Base-by-base conservation (phyloP, 2,113 vertebrate species). In the Callopanchax toddi region DNA sequence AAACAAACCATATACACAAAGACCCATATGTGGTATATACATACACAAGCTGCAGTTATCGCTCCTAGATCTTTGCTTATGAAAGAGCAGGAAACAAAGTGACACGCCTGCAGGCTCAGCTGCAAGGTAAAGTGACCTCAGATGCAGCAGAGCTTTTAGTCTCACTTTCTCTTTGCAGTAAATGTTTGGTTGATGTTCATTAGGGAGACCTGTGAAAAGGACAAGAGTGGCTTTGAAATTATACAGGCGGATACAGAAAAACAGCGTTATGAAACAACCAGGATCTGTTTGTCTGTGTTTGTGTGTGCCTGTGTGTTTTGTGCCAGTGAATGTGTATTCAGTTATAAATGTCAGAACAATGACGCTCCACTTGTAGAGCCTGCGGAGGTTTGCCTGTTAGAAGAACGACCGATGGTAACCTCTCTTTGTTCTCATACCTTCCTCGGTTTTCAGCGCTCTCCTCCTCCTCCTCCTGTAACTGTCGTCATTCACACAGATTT, bases 331-430 rank as follows among this genome's bases (percentile, higher is more conserved):
- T n/a, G n/a, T n/a, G n/a, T n/a, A n/a, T n/a, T 58, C 29, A 26
- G 60, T 50, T 23, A 20, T 52, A 60, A 44, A 44, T 75, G 60
- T 82, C 53, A 69, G 74, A 43, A 40, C 67, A 71, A 70, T 50
- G 55, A 26, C 1, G 7, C 13, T 69, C 26, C 54, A 48, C 48
- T 76, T 60, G 49, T 55, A 39, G 23, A 64, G 80, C 64, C 61
- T 67, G 60, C 36, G 8, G 61, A 63, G 62, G 55, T 71, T 77
- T 71, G 66, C 71, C 55, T 80, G 48, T 74, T 44, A 67, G 49
- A 39, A 68, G 61, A 83, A 80, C 12, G 86, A 72, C 85, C 84
- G 75, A 82, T 36, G 83, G 81, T 92, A 89, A 91, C 90, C 89
- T 78, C 22, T 77, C 84, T 86, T 82, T 83, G 84, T 80, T 86